Conservation (phyloP, 2,113 vertebrate species). For the Panurus biarmicus region DNA sequence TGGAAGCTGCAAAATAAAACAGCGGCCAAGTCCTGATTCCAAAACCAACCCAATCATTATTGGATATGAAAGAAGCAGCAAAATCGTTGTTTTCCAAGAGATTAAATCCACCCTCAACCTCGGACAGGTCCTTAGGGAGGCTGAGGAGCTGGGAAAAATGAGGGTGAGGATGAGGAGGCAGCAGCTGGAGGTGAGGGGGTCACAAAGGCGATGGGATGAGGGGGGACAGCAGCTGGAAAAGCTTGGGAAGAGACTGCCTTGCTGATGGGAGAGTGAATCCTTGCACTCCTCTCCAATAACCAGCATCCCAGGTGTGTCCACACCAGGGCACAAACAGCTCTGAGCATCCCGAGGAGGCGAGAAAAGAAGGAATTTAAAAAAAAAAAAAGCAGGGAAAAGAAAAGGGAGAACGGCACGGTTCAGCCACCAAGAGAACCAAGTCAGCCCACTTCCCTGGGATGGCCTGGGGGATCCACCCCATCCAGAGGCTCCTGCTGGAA, state of each 20-base stretch:
- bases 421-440: not conserved
- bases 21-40: not conserved
- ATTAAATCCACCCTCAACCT: not conserved
- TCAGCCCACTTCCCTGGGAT: not conserved
- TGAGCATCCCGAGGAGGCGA: not conserved
- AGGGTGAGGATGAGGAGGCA: not conserved
- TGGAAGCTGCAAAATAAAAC: not conserved
- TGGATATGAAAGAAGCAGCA: not conserved
- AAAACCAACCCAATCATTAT: not conserved
- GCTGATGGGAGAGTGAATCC: rapidly evolving
- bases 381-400: not conserved
- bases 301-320: not conserved
- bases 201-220: not conserved
- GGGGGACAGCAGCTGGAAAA: not conserved
- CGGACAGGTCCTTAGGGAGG: not conserved
- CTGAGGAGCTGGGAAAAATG: not conserved
- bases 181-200: not conserved
- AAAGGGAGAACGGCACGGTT: rapidly evolving
- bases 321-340: not conserved
- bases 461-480: not conserved
- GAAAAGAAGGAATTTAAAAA: not conserved
- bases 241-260: not conserved
- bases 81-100: not conserved
- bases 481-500: not conserved
- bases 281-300: rapidly evolving